Percentiles rank a stretch among this genome's conserved stretches.
Conservation (phyloP, 1,140 invertebrate species). For the Melanaphis sacchari region DNA sequence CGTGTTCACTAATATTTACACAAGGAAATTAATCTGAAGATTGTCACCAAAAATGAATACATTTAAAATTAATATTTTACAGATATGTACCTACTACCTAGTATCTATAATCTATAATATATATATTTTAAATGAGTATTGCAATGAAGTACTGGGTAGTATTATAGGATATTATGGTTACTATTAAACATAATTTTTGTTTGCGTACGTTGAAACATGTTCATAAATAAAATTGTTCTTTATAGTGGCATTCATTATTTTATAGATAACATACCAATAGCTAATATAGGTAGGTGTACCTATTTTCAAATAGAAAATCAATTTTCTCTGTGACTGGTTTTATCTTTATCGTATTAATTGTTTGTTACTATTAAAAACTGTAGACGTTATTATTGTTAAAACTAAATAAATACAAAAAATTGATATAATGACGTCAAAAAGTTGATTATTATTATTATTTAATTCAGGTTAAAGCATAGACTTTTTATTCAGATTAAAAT, state of each 20-base stretch:
- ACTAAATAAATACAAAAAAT: background rate
- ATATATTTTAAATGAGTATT: background rate
- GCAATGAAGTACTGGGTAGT: background rate
- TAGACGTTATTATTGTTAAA: background rate
- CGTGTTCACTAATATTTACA: background rate
- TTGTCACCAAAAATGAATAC: background rate
- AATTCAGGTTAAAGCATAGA: background rate
- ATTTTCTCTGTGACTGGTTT: background rate
- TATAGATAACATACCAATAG: background rate
- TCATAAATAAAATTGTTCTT: background rate
- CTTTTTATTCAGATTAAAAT: too few species aligned
- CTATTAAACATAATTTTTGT: conserved; percentile 1
- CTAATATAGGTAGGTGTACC: background rate
- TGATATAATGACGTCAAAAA: conserved; percentile 3
- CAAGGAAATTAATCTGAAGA: background rate
- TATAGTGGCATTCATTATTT: background rate
- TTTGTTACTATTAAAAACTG: background rate
- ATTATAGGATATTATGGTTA: background rate
- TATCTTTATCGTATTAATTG: background rate
- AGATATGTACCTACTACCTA: background rate
- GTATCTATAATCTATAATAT: background rate
- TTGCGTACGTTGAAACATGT: background rate
- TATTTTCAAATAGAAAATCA: background rate
- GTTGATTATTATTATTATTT: background rate
- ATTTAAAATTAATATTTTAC: background rate